A percentile compares a stretch with the other conserved stretches of the same genome.
phyloP scores from a whole-genome alignment of 2,113 vertebrate genomes.

The Apodemus sylvaticus region DNA sequence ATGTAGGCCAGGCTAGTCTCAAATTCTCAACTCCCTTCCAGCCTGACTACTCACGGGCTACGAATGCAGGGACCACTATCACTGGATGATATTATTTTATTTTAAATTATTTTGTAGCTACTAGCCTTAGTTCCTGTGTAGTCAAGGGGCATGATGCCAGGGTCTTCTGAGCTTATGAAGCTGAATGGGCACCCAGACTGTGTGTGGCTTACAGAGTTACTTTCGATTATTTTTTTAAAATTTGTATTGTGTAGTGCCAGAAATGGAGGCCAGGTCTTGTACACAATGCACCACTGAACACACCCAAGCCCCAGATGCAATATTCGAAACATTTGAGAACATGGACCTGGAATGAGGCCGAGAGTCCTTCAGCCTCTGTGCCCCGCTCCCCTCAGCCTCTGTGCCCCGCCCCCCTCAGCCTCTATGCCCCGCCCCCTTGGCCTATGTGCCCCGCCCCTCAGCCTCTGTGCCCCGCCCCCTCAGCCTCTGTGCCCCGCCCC shows the following conservation, averaged over 20 bases:
- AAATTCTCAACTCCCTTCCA: background rate
- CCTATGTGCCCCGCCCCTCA: too few relatives aligned
- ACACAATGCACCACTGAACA: background rate
- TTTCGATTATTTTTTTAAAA: background rate
- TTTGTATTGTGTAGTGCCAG: background rate
- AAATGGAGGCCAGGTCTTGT: background rate
- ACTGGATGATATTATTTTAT: background rate
- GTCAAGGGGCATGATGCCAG: background rate
- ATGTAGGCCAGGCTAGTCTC: background rate
- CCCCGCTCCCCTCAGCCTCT: too few relatives aligned
- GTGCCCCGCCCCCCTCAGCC: too few relatives aligned
- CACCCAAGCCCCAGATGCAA: background rate
- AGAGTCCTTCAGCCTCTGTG: too few relatives aligned
- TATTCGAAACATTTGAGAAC: background rate
- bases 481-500: too few relatives aligned
- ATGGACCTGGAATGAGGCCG: background rate
- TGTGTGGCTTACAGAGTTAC: background rate
- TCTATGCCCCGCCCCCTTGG: too few relatives aligned
- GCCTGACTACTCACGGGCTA: background rate
- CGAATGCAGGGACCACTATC: background rate
- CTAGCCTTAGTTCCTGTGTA: background rate
- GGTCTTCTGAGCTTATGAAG: background rate
- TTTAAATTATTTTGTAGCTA: background rate
- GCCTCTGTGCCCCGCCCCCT: too few relatives aligned
- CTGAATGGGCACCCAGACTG: background rate